phyloP scores from a whole-genome alignment of 2,113 vertebrate genomes.

The Dicentrarchus labrax region DNA sequence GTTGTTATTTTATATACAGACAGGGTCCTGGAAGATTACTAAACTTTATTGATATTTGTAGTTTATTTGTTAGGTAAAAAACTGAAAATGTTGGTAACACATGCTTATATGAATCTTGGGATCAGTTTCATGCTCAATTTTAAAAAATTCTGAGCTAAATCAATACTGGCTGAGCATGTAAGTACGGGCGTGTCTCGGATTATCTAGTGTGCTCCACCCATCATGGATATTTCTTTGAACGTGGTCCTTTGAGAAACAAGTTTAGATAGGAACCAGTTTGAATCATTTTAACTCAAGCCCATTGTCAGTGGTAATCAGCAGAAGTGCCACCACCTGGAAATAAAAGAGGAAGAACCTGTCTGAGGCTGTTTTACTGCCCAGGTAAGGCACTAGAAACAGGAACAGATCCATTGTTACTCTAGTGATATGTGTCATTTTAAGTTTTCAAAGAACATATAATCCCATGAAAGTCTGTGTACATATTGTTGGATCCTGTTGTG shows the following conservation, averaged over 20 bases:
- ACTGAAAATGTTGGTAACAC: background rate
- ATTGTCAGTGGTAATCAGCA: slow-evolving; percentile 49
- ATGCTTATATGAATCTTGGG: background rate
- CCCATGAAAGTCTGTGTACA: no score
- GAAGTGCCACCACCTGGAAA: slow-evolving; percentile 72
- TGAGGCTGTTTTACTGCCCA: slow-evolving; percentile 15
- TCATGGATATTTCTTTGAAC: background rate
- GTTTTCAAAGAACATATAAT: background rate
- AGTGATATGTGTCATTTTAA: background rate
- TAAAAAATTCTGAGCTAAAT: background rate
- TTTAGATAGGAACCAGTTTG: background rate
- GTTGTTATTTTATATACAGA: background rate
- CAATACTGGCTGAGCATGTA: background rate
- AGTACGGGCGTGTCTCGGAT: background rate
- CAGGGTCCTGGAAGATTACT: background rate
- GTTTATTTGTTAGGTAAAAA: background rate
- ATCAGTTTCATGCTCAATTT: background rate
- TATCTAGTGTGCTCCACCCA: background rate
- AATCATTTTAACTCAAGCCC: background rate
- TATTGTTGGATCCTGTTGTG: background rate
- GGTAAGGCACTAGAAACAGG: slow-evolving; percentile 18
- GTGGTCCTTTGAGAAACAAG: background rate
- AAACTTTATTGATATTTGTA: background rate
- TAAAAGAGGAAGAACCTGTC: slow-evolving; percentile 3
- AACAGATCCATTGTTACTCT: background rate